Evolutionary conservation across 2,113 vertebrate species (phyloP), one percentile per base, ranked within the genome.

Genomic region (Phylloscopus whistleri): DNA sequence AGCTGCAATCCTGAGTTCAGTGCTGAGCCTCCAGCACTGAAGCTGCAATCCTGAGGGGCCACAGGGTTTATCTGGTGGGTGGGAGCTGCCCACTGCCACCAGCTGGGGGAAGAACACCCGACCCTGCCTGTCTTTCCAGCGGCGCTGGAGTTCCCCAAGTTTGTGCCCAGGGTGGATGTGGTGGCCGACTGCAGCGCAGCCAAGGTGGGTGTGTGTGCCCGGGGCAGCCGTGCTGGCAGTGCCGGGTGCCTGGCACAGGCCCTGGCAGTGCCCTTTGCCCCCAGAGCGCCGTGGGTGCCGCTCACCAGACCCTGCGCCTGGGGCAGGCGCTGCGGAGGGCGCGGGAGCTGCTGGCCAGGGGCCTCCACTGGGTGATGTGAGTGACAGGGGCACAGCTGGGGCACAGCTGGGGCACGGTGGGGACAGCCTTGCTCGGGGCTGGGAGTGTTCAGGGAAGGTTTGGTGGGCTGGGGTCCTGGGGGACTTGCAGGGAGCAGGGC

Each of bases 311-410:
- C 16, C 96, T 99, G 94, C 97, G 97, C 88, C 97, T 98, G 64
- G 96, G 98, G 1, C 89, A 14, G 35, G 80, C 96, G 27, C 96
- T 99, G 94, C 96, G 97, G 87, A 91, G 80, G 2, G 97, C 97
- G 93, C 93, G 97, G 94, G 98, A 98, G 67, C 89, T 99, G 63
- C 97, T 98, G 53, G 97, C 98, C 10, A 98, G 98, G 59, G 99
- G 99, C 21, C 98, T 98, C 26, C 98, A 98, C 95, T 98, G 98
- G 98, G 97, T 98, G 56, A 97, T 98, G 99, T 99, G 96, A 98
- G 98, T 92, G 80, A 5, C 2, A 10, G 16, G 7, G 58, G 8
- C 58, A 2, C 19, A 37, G 37, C 37, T 37, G 37, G 37, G 37
- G 37, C 37, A 37, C 37, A 13, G 68, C 8, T 2, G 43, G 8